These are phyloP conservation scores for Chaenogobius annularis DNA, from an alignment of 2,113 vertebrate genomes.

Conservation along the genomic window DNA sequence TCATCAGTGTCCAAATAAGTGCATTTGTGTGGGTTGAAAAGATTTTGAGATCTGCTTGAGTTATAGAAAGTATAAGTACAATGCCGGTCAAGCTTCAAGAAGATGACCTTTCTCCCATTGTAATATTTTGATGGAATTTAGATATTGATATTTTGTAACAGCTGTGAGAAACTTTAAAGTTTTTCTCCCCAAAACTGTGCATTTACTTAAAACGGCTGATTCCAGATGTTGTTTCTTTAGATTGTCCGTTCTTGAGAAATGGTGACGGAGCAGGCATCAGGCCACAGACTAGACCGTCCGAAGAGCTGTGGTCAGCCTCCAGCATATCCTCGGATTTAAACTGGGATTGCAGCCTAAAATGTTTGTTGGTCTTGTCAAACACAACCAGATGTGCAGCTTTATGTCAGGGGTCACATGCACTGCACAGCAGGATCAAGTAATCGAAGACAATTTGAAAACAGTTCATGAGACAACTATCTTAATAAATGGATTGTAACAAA, in stretches of 20 bases:
- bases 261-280: background rate
- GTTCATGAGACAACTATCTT: background rate
- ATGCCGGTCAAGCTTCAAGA: background rate
- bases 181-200: background rate
- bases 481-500: background rate
- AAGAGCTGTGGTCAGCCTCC: conserved; percentile 4
- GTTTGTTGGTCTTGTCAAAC: conserved; percentile 58
- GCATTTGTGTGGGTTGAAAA: conserved; percentile 19
- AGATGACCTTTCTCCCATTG: background rate
- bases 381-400: conserved; percentile 61
- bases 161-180: background rate
- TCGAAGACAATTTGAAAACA: conserved; percentile 4
- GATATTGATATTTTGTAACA: background rate
- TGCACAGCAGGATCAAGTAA: conserved; percentile 1
- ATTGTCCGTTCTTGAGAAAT: background rate
- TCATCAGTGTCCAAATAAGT: conserved; percentile 25
- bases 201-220: background rate
- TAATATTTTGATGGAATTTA: background rate
- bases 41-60: background rate
- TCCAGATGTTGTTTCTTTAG: background rate
- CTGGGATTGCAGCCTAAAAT: conserved; percentile 40
- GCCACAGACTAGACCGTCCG: background rate
- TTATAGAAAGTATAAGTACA: conserved; percentile 15
- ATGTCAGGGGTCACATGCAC: conserved; percentile 41
- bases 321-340: conserved; percentile 26